These are phyloP conservation scores for Odontamblyopus rebecca DNA, from an alignment of 2,797 vertebrate species.

Conservation along the genomic window DNA sequence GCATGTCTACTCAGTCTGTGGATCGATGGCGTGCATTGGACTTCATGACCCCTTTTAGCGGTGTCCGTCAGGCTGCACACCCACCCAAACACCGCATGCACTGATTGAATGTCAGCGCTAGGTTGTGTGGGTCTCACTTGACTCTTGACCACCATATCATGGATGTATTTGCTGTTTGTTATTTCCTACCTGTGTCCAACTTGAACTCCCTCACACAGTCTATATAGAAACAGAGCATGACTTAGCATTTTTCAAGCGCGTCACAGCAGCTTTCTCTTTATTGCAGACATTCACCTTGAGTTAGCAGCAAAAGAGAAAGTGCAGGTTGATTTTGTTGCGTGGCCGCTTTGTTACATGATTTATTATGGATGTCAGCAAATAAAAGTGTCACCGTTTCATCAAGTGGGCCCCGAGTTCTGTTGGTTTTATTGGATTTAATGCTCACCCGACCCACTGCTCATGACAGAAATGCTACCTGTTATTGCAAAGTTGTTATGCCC, in stretches of 20 bases:
- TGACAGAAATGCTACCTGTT: constrained; percentile 30
- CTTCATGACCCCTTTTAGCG: constrained; percentile 69
- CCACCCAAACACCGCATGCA: constrained; percentile 41
- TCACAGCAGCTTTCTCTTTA: constrained; percentile 5
- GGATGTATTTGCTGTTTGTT: constrained; percentile 50
- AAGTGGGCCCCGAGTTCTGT: constrained; percentile 35
- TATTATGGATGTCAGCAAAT: constrained; percentile 44
- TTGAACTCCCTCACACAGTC: constrained; percentile 4
- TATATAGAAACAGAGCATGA: constrained; percentile 17
- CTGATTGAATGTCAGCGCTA: constrained; percentile 62
- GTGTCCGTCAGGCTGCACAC: constrained; percentile 54
- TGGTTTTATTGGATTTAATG: constrained; percentile 56
- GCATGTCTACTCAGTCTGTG: constrained; percentile 34
- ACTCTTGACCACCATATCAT: constrained; percentile 44
- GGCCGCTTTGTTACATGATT: constrained; percentile 27
- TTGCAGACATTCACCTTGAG: neutral
- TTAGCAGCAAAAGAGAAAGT: neutral
- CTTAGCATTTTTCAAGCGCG: constrained; percentile 18
- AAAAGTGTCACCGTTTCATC: constrained; percentile 45
- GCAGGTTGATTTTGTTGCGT: neutral
- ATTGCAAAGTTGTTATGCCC: constrained; percentile 45
- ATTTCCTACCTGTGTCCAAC: constrained; percentile 46
- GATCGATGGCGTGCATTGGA: constrained; percentile 61
- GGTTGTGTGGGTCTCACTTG: constrained; percentile 47
- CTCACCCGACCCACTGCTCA: constrained; percentile 22